Conservation (phyloP, 2,797 vertebrate species). For the Hydrophis major region DNA sequence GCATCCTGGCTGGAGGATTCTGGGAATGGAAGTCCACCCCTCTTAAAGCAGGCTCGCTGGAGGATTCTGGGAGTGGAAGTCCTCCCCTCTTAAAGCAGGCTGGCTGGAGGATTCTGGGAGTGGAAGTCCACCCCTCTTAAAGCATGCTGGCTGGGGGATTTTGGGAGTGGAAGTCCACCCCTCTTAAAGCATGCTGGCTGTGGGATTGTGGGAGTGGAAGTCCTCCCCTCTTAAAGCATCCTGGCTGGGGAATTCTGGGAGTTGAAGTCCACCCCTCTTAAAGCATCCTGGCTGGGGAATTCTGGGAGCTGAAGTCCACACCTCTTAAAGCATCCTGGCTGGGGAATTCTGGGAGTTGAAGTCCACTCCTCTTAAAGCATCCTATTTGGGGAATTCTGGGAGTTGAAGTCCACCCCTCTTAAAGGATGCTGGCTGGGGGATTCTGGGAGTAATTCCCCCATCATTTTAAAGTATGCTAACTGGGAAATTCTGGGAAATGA, state of each 20-base stretch:
- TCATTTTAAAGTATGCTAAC: too few relatives aligned
- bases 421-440: not conserved
- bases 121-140: not conserved
- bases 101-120: not conserved
- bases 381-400: too few relatives aligned
- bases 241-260: too few relatives aligned
- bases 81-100: rapidly evolving
- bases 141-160: not conserved
- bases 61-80: not conserved
- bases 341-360: too few relatives aligned
- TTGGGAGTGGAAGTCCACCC: too few relatives aligned
- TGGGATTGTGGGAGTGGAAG: not conserved
- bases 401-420: not conserved
- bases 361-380: too few relatives aligned
- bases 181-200: too few relatives aligned
- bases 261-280: too few relatives aligned
- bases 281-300: not conserved
- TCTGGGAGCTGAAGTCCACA: too few relatives aligned
- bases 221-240: not conserved
- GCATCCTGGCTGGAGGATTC: not conserved
- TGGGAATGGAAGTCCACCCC: too few relatives aligned
- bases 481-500: too few relatives aligned
- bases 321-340: not conserved
- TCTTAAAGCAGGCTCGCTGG: not conserved
- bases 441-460: too few relatives aligned